Percentiles rank a stretch among this genome's conserved stretches.
These are phyloP conservation scores for Pseudococcus viburni DNA, from an alignment of 2,888 invertebrate genomes.

Conservation along the genomic window DNA sequence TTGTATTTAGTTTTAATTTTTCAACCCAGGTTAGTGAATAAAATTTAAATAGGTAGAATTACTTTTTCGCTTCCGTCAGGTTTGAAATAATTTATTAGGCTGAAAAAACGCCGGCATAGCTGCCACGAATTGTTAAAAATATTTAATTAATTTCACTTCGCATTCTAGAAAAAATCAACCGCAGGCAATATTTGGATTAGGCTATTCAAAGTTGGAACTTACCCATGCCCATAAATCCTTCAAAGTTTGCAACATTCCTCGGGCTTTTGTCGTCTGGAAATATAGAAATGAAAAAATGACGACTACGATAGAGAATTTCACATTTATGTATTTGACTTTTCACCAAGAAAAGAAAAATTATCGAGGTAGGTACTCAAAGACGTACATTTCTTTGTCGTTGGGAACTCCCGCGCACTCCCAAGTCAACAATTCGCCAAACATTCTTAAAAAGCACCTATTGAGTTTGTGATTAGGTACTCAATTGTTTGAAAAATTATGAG, in stretches of 20 bases:
- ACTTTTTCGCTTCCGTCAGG: not conserved
- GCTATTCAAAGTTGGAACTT: not conserved
- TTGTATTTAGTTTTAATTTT: not conserved
- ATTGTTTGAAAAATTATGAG: not conserved
- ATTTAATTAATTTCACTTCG: not conserved
- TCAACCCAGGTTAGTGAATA: not conserved
- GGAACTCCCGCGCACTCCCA: not conserved
- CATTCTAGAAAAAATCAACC: not conserved
- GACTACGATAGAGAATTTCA: not conserved
- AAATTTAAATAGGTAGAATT: not conserved
- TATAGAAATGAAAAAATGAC: not conserved
- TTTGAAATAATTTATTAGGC: not conserved
- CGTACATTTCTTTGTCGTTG: not conserved
- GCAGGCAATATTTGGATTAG: not conserved
- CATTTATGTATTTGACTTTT: not conserved
- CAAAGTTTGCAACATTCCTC: not conserved
- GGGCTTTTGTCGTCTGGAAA: not conserved
- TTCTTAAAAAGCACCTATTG: slow-evolving; percentile 2
- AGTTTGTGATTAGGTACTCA: not conserved
- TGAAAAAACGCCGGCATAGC: not conserved
- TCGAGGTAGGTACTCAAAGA: not conserved
- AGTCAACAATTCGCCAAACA: not conserved
- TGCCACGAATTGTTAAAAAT: not conserved
- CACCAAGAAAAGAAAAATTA: not conserved
- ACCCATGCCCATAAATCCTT: not conserved